Base-by-base conservation (phyloP, 1,140 invertebrate genomes). In the Bombus balteatus region DNA sequence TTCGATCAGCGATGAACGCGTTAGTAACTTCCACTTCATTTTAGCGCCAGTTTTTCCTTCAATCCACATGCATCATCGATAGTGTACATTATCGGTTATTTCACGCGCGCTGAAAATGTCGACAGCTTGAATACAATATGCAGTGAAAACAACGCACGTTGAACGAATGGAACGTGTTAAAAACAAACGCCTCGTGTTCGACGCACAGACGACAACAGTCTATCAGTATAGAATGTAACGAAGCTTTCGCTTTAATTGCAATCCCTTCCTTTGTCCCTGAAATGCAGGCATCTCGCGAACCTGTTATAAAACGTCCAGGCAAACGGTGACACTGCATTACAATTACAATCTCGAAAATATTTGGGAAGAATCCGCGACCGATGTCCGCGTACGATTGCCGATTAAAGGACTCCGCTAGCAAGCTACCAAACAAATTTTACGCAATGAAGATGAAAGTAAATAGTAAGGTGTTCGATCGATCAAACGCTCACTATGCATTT, bases 231-330 rank as follows among this genome's bases (percentile, higher is more conserved):
- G 72, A n/a, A 74, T 41, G 34, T 47, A 10, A 74, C n/a, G n/a
- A 25, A 32, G 32, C 43, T 74, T 32, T 74, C 32, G 41, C 73
- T 74, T 32, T 74, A 74, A 74, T 74, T 53, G 43, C 73, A n/a
- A 12, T 32, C 3, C 32, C 28, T 25, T 47, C n/a, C 32, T 25
- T 47, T 66, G 28, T 43, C 15, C 2, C 13, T 32, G 22, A 5
- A 28, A 47, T 3, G n/a, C 3, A 25, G 2, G 25, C n/a, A 9
- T 15, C 28, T 57, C 41, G 43, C 43, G 73, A 25, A 25, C 2
- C 32, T 18, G 28, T 62, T 28, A 62, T 62, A 22, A 34, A 75
- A 57, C 43, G 28, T 39, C 5, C 10, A 25, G 28, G 4, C 39
- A n/a, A 34, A 34, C 32, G 25, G 22, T 6, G 3, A n/a, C 10